Base-by-base conservation (phyloP, 23 tunicate species). In the Phallusia fumigata region DNA sequence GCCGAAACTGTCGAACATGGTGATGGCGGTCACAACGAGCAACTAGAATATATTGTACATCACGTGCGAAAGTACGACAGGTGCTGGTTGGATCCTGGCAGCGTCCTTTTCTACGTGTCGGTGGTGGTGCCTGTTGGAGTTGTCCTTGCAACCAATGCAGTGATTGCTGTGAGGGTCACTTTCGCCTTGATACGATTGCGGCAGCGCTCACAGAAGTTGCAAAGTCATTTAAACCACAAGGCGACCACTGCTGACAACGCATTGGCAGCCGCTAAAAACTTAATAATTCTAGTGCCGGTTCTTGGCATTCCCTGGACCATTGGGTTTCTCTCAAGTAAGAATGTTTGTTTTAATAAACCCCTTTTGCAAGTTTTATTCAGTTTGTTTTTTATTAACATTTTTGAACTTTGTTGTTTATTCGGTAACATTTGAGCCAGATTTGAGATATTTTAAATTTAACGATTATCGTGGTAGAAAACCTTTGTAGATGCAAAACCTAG, bases 291-390 rank as follows among this genome's bases (percentile, higher is more conserved):
- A 0, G 36, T 80, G 18, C 83, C 83, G 34, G 73, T 80, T 35
- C 83, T 80, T 52, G 83, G 83, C 10, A 31, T 80, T 19, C 65
- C 83, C 5, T 80, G 83, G 83, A 32, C 35, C 30, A 26, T 80
- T 30, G 83, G 69, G 2, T 80, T 80, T 32, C 21, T 80, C 0
- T 51, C 73, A 80, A 80, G 83, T 80, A 58, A 58, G 69, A 6
- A 58, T 40, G 47, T 40, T 40, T 40, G 5, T 40, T n/a, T n/a
- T n/a, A n/a, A n/a, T n/a, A n/a, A n/a, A n/a, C n/a, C n/a, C n/a
- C n/a, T n/a, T n/a, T n/a, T n/a, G n/a, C n/a, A n/a, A n/a, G n/a
- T n/a, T n/a, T n/a, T n/a, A n/a, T n/a, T n/a, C n/a, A n/a, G n/a
- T n/a, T n/a, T n/a, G n/a, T n/a, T n/a, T n/a, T n/a, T n/a, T n/a